Base-by-base conservation (phyloP, 2,888 invertebrate species). In the Dimorphilus gyrociliatus region DNA sequence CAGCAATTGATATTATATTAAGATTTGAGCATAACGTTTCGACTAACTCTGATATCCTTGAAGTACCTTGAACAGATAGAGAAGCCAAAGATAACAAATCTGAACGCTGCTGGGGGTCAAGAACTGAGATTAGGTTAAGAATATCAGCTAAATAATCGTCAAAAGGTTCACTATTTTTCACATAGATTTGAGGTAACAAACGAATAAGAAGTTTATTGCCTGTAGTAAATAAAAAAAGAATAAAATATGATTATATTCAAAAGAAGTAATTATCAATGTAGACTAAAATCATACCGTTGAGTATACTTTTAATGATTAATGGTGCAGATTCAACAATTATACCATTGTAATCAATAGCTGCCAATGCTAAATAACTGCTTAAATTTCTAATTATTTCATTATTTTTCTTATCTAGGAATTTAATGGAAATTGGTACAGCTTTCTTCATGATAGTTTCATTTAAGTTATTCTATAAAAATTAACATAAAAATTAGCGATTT, bases 301-400 rank as follows among this genome's bases (percentile, higher is more conserved):
- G 75, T 37, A 88, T 79, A 39, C 82, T 84, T 56, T 81, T 79
- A 69, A 88, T 79, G 33, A 88, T 82, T n/a, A 51, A 40, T n/a
- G n/a, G n/a, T n/a, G n/a, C n/a, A n/a, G n/a, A n/a, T n/a, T n/a
- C n/a, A n/a, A n/a, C n/a, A n/a, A n/a, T n/a, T n/a, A n/a, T n/a
- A n/a, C n/a, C n/a, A n/a, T n/a, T n/a, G 63, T 86, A 82, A 53
- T 85, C 81, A 36, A 84, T 81, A 30, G 86, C 86, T 10, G 86
- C 86, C 42, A 90, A 66, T 0, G 85, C 85, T 29, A 90, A 69
- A 61, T 90, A 90, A 29, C 82, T 78, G 23, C 85, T 81, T 69
- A 86, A 76, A 57, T 84, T 85, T 35, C 82, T 69, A 1, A 81
- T 81, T 38, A 90, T 70, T 60, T 86, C 86, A 40, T 76, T 73